Evolutionary conservation across 2,113 vertebrate species (phyloP).

Genomic region (Semicossyphus pulcher): DNA sequence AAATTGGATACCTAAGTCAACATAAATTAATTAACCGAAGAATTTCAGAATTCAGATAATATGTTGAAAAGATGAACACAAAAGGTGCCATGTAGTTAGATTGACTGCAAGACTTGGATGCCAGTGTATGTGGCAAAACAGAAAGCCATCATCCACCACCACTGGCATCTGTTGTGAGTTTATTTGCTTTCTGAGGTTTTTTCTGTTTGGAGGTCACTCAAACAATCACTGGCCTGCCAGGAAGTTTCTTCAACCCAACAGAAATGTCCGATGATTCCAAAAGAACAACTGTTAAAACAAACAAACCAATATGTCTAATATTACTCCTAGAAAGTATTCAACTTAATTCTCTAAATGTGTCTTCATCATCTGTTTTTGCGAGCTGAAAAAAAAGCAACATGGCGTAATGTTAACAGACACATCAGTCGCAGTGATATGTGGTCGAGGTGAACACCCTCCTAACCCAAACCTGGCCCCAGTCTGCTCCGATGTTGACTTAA

Average conservation of each 20-base stretch:
- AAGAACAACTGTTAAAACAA: slow-evolving; percentile 23
- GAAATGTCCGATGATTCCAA: slow-evolving; percentile 18
- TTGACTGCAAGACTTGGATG: slow-evolving; percentile 8
- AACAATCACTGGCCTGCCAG: slow-evolving; percentile 14
- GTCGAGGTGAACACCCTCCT: slow-evolving; percentile 30
- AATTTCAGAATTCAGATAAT: neutral
- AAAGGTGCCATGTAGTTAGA: slow-evolving; percentile 1
- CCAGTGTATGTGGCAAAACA: slow-evolving; percentile 12
- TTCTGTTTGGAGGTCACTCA: slow-evolving; percentile 36
- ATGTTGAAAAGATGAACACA: neutral
- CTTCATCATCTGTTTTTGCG: slow-evolving; percentile 1
- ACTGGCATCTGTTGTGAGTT: slow-evolving; percentile 66
- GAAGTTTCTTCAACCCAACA: slow-evolving; percentile 35
- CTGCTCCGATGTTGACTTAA: slow-evolving; percentile 51
- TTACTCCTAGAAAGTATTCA: neutral
- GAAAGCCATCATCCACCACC: slow-evolving; percentile 44
- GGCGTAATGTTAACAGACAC: slow-evolving; percentile 35
- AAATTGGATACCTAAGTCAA: neutral
- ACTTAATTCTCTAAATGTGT: slow-evolving; percentile 1
- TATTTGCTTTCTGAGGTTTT: slow-evolving; percentile 58
- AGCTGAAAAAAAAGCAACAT: neutral
- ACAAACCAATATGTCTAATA: neutral
- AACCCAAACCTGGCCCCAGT: slow-evolving; percentile 42
- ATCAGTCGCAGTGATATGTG: slow-evolving; percentile 43
- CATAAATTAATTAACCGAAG: neutral